Base-by-base conservation (phyloP, 2,888 invertebrate genomes). In the Agelastica alni region DNA sequence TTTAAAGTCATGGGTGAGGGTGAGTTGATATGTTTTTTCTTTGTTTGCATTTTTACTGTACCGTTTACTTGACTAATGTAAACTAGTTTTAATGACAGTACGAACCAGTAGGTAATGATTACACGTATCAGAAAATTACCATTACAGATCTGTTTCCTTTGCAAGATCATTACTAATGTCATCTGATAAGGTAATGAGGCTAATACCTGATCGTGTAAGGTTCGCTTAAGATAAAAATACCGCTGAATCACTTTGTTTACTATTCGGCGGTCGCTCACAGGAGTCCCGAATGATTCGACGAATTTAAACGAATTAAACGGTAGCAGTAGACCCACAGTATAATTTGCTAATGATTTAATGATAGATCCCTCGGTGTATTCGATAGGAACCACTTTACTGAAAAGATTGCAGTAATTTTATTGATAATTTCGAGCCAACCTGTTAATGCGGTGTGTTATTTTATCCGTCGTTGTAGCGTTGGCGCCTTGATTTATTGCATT, bases 311-410 rank as follows among this genome's bases (percentile, higher is more conserved):
- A 60, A 67, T 65, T 64, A 67, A 70, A 70, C 70, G 58, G 71
- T 70, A 70, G 71, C 69, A 51, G 57, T 56, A 53, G 60, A 56
- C 60, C 62, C 62, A 51, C 56, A n/a, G n/a, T n/a, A 59, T 70
- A 68, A 68, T 67, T 69, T 61, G 51, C 60, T 70, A 69, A 70
- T 60, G 51, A 64, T 66, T 64, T 70, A 70, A 70, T 70, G 65
- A 65, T 61, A 65, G 60, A 53, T 47, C 56, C 46, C 53, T 48
- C 44, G 6, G 39, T 48, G 60, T 54, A 49, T 67, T 67, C 68
- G 68, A 70, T 69, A 68, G 63, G 56, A 53, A 53, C 61, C 58
- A 61, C n/a, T 53, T 65, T 64, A 64, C 47, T 46, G 30, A 48
- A 54, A n/a, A 61, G 60, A 67, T 67, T 62, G 62, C 61, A 54